Base-by-base conservation (phyloP, 2,797 vertebrate species). In the Enteromius radiatus region DNA sequence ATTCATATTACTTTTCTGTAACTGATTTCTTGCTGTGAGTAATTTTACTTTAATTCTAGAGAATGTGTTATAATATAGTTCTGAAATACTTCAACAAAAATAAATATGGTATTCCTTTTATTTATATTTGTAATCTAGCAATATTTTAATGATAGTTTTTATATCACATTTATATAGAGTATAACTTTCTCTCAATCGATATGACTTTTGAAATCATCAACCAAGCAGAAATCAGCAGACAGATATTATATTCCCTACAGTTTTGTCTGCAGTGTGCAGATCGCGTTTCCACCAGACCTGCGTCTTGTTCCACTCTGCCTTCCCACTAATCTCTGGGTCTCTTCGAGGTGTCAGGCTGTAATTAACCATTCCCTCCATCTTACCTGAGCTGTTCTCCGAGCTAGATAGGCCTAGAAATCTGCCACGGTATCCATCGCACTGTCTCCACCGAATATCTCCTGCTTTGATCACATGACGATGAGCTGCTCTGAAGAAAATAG, bases 321-420 rank as follows among this genome's bases (percentile, higher is more conserved):
- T 78, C 49, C 78, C 61, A 77, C 63, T 83, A 54, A 73, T 54
- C 49, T 56, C 73, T 69, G 33, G 78, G 70, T 86, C 75, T 85
- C 23, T 63, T 83, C 28, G 56, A 76, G 67, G 67, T 82, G 81
- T 84, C 75, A 78, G 82, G 52, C 79, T 86, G 63, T 85, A 88
- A 87, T 86, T 78, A 87, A 67, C 19, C 74, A 70, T 77, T 76
- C 79, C 74, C 78, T 79, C 84, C 76, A 38, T 63, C 76, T 61
- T 56, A 80, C 76, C 59, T 38, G 61, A 19, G 59, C 36, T 69
- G 49, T 31, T 59, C 26, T 70, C 3, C 3, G 33, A 31, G 38
- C 19, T 63, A 47, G 5, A 41, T 14, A 38, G 65, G 17, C 36
- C 78, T 4, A 17, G 68, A 71, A 2, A 38, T 80, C 78, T 54